Base-by-base conservation (phyloP, 2,888 invertebrate species). In the Dryocosmus kuriphilus region DNA sequence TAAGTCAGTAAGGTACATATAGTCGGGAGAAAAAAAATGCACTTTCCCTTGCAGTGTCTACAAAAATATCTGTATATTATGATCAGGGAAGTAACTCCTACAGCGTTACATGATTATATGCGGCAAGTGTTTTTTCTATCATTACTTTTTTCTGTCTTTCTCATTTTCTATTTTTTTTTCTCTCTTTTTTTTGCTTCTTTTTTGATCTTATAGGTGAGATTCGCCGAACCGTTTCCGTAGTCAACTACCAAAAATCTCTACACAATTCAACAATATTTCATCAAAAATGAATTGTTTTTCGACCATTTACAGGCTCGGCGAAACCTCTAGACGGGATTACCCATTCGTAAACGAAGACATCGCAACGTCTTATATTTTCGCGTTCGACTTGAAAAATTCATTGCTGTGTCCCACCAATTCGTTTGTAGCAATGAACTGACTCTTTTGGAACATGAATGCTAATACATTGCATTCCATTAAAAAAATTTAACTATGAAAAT, bases 1-100 rank as follows among this genome's bases (percentile, higher is more conserved):
- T 80, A 80, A 79, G 80, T 83, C 81, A 83, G 81, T 75, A 80
- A 82, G 80, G 80, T 86, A 79, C 83, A 84, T 82, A 82, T 73
- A 73, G 75, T 80, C 81, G 83, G 88, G 85, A 86, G 85, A 86
- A 89, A 88, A 87, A 87, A 86, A 86, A 87, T 86, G 87, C 83
- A 88, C 87, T 84, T 87, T 87, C 84, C 88, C 84, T 84, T 86
- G 84, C 86, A 88, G 86, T 88, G 85, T 82, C 88, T 89, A 89
- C 85, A 89, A 89, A 89, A 89, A 89, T 88, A 88, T 89, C 83
- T 86, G 86, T 86, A 85, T 87, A 87, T 85, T 85, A 86, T 85
- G 84, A 85, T 83, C 84, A 85, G 83, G 76, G 84, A 85, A 85
- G 85, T 85, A 83, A 80, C 84, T 84, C 82, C 84, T 86, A 88